phyloP scores from a whole-genome alignment of 1,140 invertebrate genomes.

The Scaptomyza montana region DNA sequence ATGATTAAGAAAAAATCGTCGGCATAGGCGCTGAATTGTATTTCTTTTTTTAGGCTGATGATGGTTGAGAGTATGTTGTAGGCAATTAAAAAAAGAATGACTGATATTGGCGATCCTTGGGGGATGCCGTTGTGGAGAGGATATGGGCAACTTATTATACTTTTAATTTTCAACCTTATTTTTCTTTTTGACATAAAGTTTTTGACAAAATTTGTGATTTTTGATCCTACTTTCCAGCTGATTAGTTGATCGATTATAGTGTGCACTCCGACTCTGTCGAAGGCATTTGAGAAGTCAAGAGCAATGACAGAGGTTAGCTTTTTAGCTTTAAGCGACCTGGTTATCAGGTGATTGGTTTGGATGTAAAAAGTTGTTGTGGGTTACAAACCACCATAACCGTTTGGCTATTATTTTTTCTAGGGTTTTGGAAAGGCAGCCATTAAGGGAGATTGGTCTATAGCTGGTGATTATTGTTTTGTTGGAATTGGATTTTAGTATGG shows the following conservation, averaged over 20 bases:
- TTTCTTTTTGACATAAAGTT: background rate
- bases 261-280: too few relatives aligned
- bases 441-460: conserved; percentile 17
- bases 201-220: background rate
- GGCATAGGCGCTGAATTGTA: background rate
- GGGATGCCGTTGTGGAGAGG: background rate
- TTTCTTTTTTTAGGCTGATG: background rate
- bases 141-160: background rate
- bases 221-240: background rate
- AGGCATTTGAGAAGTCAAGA: too few relatives aligned
- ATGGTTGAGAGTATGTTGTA: background rate
- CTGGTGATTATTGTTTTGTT: conserved; percentile 12
- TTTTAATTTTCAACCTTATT: background rate
- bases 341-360: conserved; percentile 3
- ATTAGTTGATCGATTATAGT: too few relatives aligned
- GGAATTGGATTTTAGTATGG: conserved; percentile 12
- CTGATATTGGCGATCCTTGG: background rate
- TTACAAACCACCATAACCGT: too few relatives aligned
- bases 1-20: conserved; percentile 2
- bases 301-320: too few relatives aligned
- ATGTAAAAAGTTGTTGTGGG: too few relatives aligned
- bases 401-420: too few relatives aligned
- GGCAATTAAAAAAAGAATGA: background rate
- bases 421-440: background rate
- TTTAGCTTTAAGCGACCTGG: background rate